A percentile compares a stretch with the other conserved stretches of the same genome.
Evolutionary conservation across 2,888 invertebrate species (phyloP).

Genomic region (Lasioglossum malachurum): DNA sequence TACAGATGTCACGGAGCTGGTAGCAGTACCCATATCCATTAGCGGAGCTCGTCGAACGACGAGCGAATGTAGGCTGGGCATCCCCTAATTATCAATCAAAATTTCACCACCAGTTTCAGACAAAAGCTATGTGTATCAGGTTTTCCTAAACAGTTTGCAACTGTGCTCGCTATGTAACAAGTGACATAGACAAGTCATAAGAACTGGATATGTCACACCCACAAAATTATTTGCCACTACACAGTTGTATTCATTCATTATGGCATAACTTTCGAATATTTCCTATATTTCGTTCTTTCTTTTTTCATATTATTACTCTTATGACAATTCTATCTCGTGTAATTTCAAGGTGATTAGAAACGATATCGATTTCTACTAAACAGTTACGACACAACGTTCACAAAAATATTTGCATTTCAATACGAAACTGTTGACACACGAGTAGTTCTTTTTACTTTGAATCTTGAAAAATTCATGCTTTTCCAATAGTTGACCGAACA

Average conservation of each 20-base stretch:
- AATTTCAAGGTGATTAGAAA: constrained; percentile 25
- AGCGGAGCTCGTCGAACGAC: constrained; percentile 84
- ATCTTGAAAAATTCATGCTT: constrained; percentile 12
- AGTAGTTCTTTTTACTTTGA: constrained; percentile 8
- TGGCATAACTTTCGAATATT: constrained; percentile 32
- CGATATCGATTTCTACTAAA: constrained; percentile 38
- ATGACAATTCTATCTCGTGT: constrained; percentile 16
- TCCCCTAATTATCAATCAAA: constrained; percentile 79
- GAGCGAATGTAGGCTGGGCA: constrained; percentile 85
- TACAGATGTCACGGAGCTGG: constrained; percentile 82
- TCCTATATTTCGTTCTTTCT: constrained; percentile 43
- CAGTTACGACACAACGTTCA: constrained; percentile 23
- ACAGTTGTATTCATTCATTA: constrained; percentile 24
- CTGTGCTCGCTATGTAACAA: constrained; percentile 36
- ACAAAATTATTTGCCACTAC: constrained; percentile 39
- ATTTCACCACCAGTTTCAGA: constrained; percentile 70
- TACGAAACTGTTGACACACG: constrained; percentile 26
- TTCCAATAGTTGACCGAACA: neutral
- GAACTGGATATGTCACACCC: constrained; percentile 43
- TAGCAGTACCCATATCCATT: constrained; percentile 84
- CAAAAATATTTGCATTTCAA: constrained; percentile 29
- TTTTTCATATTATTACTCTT: neutral
- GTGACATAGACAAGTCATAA: constrained; percentile 27
- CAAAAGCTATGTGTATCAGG: constrained; percentile 49
- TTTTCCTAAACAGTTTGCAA: constrained; percentile 30